These are phyloP conservation scores for Falcaria lacertinaria DNA, from an alignment of 2,888 invertebrate species.

Conservation along the genomic window DNA sequence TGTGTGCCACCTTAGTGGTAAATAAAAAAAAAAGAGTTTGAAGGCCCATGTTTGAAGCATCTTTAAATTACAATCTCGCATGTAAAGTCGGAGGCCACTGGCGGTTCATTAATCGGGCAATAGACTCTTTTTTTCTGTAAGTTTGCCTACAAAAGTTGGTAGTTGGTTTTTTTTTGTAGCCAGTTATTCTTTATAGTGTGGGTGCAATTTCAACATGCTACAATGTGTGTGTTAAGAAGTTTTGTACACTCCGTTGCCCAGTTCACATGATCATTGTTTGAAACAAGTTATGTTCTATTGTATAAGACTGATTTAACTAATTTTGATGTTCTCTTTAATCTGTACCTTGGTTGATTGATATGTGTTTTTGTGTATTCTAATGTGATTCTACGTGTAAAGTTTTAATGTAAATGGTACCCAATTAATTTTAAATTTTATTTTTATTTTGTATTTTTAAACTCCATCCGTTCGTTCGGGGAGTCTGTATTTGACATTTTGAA, in stretches of 20 bases:
- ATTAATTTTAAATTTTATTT: conserved; percentile 16
- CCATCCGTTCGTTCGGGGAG: conserved; percentile 9
- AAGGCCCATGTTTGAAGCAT: too few relatives aligned
- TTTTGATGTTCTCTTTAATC: conserved; percentile 41
- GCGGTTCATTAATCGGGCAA: too few relatives aligned
- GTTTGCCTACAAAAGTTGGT: too few relatives aligned
- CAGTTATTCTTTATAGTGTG: conserved; percentile 16
- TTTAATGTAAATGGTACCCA: conserved; percentile 11
- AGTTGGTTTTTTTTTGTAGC: conserved; percentile 8
- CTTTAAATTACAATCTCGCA: too few relatives aligned
- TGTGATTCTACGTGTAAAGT: conserved; percentile 14
- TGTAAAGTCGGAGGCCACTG: too few relatives aligned
- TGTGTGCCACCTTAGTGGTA: too few relatives aligned
- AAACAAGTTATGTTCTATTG: conserved; percentile 27
- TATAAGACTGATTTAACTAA: conserved; percentile 65
- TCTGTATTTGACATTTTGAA: neutral
- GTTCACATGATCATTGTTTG: conserved; percentile 35
- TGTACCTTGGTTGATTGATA: conserved; percentile 20
- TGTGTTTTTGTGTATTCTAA: conserved; percentile 22
- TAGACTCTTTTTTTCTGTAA: too few relatives aligned
- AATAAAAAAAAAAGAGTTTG: too few relatives aligned
- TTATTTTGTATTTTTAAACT: conserved; percentile 2
- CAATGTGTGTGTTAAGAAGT: conserved; percentile 49
- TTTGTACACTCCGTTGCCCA: conserved; percentile 58
- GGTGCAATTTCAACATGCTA: conserved; percentile 26